Evolutionary conservation across 2,113 vertebrate genomes (phyloP).

Genomic region (Salvelinus alpinus): DNA sequence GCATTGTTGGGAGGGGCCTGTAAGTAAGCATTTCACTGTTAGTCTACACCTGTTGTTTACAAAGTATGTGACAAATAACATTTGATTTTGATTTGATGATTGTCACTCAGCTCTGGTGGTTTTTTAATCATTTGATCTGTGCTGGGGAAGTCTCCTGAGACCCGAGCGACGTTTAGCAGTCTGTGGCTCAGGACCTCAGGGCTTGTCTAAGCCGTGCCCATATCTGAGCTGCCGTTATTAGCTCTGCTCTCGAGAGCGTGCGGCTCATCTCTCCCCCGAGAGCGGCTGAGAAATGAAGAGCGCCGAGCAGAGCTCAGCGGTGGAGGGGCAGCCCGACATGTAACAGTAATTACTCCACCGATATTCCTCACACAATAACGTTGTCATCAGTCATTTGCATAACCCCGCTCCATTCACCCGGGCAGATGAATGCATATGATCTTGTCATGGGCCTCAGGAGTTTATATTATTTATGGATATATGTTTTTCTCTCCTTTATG

Average conservation of each 20-base stretch:
- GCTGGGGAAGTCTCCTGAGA: conserved; percentile 87
- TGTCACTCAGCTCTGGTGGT: conserved; percentile 83
- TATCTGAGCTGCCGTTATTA: conserved; percentile 97
- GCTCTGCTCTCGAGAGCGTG: conserved; percentile 96
- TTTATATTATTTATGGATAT: conserved; percentile 76
- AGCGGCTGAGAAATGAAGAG: conserved; percentile 88
- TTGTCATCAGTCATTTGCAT: conserved; percentile 99
- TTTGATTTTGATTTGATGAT: conserved; percentile 24
- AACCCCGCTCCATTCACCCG: conserved; percentile 80
- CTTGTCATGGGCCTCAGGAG: conserved; percentile 82
- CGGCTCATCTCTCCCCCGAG: conserved; percentile 89
- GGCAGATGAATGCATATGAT: conserved; percentile 86
- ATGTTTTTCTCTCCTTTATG: conserved; percentile 36
- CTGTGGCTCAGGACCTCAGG: conserved; percentile 93
- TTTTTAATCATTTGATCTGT: conserved; percentile 98
- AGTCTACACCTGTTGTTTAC: no score
- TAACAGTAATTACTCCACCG: conserved; percentile 99
- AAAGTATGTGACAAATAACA: no score
- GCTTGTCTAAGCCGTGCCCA: conserved; percentile 90
- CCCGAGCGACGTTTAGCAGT: conserved; percentile 93
- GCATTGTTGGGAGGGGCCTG: no score
- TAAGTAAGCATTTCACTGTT: no score
- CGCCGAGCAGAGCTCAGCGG: conserved; percentile 67
- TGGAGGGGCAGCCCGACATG: conserved; percentile 65
- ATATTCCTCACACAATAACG: conserved; percentile 99